Base-by-base conservation (phyloP, 2,888 invertebrate genomes). In the Agrilus cyanescens region DNA sequence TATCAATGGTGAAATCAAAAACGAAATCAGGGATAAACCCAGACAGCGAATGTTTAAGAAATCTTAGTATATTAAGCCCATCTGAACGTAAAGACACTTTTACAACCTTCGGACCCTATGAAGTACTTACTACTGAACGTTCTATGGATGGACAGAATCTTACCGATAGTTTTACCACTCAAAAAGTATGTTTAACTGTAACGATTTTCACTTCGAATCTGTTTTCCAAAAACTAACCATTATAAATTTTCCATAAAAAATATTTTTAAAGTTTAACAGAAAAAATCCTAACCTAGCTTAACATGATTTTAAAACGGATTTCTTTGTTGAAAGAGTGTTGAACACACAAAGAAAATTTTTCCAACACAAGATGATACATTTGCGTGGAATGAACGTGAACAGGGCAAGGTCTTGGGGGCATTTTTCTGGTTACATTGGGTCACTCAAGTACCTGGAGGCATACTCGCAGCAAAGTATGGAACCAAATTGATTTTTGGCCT, bases 371-470 rank as follows among this genome's bases (percentile, higher is more conserved):
- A 38, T 16, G 46, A 49, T 13, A 51, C 51, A 35, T 64, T 77
- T 53, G 58, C 68, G 14, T 84, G 83, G 82, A 73, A 75, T 55
- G 78, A 78, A 53, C 72, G 76, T 51, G 68, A 78, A 43, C 81
- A 80, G 59, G 77, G 78, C 7, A 53, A 75, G 32, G 69, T 77
- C 7, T 61, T 84, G 41, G 80, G 81, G 0, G 75, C 79, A 1
- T 85, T 81, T 57, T 85, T 80, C 60, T 84, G 80, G 77, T 63
- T 82, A 2, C 82, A 85, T 56, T 80, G 82, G 74, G 37, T 76
- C 0, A 74, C 77, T 0, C 84, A 85, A 63, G 65, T 85, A 29
- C 84, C 84, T 1, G 85, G 84, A 20, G 85, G 84, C 20, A 64
- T 80, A 43, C 55, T 84, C 38, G 79, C 82, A 0, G 73, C 75